Conservation (phyloP, 2,888 invertebrate genomes). For the Volucella inflata region DNA sequence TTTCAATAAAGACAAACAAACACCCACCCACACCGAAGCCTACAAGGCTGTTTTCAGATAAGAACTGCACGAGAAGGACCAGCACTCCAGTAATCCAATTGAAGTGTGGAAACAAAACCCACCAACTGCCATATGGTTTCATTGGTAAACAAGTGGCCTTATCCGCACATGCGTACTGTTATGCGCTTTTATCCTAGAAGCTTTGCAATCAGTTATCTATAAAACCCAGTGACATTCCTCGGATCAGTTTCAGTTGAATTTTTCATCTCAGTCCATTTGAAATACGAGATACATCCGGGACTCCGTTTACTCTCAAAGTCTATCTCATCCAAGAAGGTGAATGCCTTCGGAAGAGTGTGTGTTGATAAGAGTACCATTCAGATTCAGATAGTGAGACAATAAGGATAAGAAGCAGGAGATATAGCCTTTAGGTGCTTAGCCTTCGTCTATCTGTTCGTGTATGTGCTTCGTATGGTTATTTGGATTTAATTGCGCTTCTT, state of each 20-base stretch:
- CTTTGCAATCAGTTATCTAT: slow-evolving; percentile 37
- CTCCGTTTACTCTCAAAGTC: slow-evolving; percentile 5
- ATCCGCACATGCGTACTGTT: slow-evolving; percentile 58
- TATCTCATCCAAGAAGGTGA: slow-evolving; percentile 44
- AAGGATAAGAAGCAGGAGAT: slow-evolving; percentile 12
- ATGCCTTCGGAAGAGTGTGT: slow-evolving; percentile 46
- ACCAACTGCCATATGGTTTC: slow-evolving; percentile 64
- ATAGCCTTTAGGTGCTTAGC: slow-evolving; percentile 10
- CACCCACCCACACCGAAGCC: slow-evolving; percentile 7
- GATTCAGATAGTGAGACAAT: slow-evolving; percentile 57
- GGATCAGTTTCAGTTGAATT: slow-evolving; percentile 57
- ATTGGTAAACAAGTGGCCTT: slow-evolving; percentile 68
- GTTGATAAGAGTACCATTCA: slow-evolving; percentile 41
- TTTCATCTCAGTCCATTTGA: slow-evolving; percentile 28
- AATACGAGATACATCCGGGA: slow-evolving; percentile 11
- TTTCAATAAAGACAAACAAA: slow-evolving; percentile 10
- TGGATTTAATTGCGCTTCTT: slow-evolving; percentile 64
- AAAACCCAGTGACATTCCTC: slow-evolving; percentile 46
- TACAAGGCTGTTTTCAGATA: neutral
- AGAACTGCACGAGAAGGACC: neutral
- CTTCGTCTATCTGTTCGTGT: slow-evolving; percentile 19
- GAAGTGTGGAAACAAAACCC: slow-evolving; percentile 34
- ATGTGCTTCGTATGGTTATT: slow-evolving; percentile 41
- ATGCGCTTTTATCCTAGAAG: slow-evolving; percentile 62
- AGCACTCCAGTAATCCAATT: slow-evolving; percentile 36